These are phyloP conservation scores for Etheostoma cragini DNA, from an alignment of 2,113 vertebrate species.

Conservation along the genomic window DNA sequence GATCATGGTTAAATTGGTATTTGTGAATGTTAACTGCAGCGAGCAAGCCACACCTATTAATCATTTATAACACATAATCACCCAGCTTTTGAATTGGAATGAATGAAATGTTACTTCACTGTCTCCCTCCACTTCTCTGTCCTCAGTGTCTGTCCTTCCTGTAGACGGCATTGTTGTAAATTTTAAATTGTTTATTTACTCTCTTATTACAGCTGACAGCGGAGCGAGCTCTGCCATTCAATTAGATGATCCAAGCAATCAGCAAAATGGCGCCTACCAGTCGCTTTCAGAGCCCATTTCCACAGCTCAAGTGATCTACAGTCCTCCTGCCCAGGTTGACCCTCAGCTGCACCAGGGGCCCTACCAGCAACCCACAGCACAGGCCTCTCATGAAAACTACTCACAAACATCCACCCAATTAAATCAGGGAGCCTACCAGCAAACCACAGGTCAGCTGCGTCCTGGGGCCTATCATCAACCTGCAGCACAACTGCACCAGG, in stretches of 20 bases:
- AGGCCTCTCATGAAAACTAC: constrained; percentile 75
- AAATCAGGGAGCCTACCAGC: constrained; percentile 73
- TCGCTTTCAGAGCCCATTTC: constrained; percentile 84
- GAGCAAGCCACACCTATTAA: constrained; percentile 25
- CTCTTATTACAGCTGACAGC: constrained; percentile 89
- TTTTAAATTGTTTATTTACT: constrained; percentile 43
- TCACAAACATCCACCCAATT: constrained; percentile 78
- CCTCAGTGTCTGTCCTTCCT: constrained; percentile 33
- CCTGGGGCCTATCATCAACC: constrained; percentile 67
- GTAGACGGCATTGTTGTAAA: constrained; percentile 8
- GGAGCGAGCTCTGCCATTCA: constrained; percentile 88
- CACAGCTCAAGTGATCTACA: constrained; percentile 78
- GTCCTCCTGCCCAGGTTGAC: constrained; percentile 76
- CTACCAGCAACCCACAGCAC: constrained; percentile 80
- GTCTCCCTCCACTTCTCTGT: constrained; percentile 5
- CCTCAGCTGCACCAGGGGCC: constrained; percentile 72
- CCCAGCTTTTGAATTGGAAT: constrained; percentile 43
- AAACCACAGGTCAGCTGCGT: constrained; percentile 63
- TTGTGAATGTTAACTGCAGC: neutral
- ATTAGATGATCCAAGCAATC: constrained; percentile 89
- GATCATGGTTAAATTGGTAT: neutral
- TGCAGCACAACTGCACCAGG: constrained; percentile 72
- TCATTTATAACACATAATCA: constrained; percentile 51
- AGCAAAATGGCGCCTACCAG: constrained; percentile 89
- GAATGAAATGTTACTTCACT: constrained; percentile 28